A percentile compares a stretch with the other conserved stretches of the same genome.
These are phyloP conservation scores for Acronicta alni DNA, from an alignment of 2,888 invertebrate species.

Conservation along the genomic window DNA sequence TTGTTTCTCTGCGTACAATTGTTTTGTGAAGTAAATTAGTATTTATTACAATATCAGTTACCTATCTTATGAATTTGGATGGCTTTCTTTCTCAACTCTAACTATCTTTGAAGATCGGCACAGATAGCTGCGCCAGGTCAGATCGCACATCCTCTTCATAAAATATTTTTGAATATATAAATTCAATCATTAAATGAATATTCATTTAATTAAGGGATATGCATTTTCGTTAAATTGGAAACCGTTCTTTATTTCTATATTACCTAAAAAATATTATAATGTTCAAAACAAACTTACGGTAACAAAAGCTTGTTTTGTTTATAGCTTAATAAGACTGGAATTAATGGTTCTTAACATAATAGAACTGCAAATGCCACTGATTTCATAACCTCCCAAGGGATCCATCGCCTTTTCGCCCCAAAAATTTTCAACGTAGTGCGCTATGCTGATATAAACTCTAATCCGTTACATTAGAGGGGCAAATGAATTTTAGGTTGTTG, in stretches of 20 bases:
- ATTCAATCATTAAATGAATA: no score
- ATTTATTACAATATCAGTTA: no score
- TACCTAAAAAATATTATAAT: constrained; percentile 5
- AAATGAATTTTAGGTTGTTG: constrained; percentile 43
- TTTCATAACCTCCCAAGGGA: constrained; percentile 90
- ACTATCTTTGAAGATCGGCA: no score
- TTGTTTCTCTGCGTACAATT: no score
- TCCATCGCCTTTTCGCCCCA: constrained; percentile 86
- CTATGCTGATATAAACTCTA: constrained; percentile 62
- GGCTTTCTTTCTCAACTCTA: no score
- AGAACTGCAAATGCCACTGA: constrained; percentile 92
- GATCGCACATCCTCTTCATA: no score
- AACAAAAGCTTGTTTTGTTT: constrained; percentile 84
- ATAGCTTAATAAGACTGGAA: constrained; percentile 87
- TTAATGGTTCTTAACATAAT: constrained; percentile 89
- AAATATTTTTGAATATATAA: no score
- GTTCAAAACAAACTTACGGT: constrained; percentile 46
- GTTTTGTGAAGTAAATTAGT: no score
- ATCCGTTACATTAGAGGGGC: constrained; percentile 53
- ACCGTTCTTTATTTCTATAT: neutral
- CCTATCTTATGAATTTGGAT: no score
- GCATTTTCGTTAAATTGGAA: no score
- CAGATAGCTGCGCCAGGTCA: no score
- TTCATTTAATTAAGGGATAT: no score
- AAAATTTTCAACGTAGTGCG: constrained; percentile 66